phyloP scores from a whole-genome alignment of 2,113 vertebrate species.

The Notarius quadriscutis region DNA sequence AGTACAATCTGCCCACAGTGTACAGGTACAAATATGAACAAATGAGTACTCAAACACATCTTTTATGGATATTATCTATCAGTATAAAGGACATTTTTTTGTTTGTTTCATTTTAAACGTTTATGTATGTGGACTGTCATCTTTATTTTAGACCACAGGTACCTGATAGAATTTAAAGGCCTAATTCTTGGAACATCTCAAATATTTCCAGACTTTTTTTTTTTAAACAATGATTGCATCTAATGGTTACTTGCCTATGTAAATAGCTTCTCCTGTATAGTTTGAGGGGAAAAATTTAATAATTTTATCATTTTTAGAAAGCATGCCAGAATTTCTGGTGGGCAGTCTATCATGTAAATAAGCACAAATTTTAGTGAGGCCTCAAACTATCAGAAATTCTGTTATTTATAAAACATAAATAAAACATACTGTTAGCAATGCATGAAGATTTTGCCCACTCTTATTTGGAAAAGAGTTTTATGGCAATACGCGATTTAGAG shows the following conservation, averaged over 20 bases:
- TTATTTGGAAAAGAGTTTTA: not conserved
- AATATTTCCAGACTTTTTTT: not conserved
- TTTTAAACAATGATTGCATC: no score
- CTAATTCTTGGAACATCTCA: not conserved
- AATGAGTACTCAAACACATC: no score
- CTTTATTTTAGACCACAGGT: no score
- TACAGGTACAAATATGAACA: no score
- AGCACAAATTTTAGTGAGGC: not conserved
- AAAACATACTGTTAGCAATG: conserved; percentile 47
- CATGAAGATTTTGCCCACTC: conserved; percentile 51
- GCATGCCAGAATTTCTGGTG: not conserved
- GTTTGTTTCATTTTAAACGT: no score
- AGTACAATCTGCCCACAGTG: no score
- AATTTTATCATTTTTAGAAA: not conserved
- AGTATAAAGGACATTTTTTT: no score
- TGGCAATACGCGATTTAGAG: not conserved
- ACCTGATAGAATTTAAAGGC: no score
- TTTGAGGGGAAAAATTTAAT: not conserved
- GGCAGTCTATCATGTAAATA: not conserved
- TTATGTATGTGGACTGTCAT: no score
- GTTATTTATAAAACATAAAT: conserved; percentile 37
- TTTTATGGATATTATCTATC: no score
- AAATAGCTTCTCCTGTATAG: not conserved
- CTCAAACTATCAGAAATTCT: conserved; percentile 2
- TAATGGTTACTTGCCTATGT: not conserved